Percentiles rank a stretch among this genome's conserved stretches.
Conservation (phyloP, 1,140 invertebrate species). For the Plutomurus gul region DNA sequence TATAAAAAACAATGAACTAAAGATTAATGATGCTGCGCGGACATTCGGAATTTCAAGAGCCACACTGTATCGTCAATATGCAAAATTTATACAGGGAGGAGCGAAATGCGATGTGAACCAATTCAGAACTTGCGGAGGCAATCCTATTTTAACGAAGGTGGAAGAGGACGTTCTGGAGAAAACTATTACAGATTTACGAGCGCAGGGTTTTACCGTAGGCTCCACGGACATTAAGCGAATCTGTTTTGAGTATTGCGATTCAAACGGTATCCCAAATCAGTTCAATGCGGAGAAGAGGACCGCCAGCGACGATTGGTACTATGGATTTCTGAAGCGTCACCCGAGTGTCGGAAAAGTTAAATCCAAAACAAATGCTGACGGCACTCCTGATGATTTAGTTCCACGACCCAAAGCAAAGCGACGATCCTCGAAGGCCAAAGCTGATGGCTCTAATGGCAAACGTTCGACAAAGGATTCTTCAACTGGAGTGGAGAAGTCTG, state of each 20-base stretch:
- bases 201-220: constrained; percentile 50
- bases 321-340: constrained; percentile 53
- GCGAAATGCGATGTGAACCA: constrained; percentile 52
- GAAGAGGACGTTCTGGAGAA: constrained; percentile 54
- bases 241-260: constrained; percentile 53
- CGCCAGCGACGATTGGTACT: constrained; percentile 54
- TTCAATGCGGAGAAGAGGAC: constrained; percentile 52
- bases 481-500: too few species aligned
- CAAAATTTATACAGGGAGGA: constrained; percentile 49
- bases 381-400: not conserved
- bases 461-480: not conserved
- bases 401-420: not conserved
- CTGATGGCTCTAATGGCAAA: not conserved
- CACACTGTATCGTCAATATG: constrained; percentile 51
- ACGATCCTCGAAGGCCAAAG: not conserved
- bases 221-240: constrained; percentile 52
- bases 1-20: constrained; percentile 51
- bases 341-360: constrained; percentile 41
- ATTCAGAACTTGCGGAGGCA: constrained; percentile 52
- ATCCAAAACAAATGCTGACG: not conserved
- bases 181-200: constrained; percentile 51
- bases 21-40: constrained; percentile 52
- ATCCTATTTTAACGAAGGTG: constrained; percentile 49
- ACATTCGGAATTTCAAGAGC: constrained; percentile 51
- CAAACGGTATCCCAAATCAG: constrained; percentile 52